Percentiles rank a stretch among this genome's conserved stretches.
phyloP scores from a whole-genome alignment of 2,797 vertebrate species.

The Pseudomugil gertrudae region DNA sequence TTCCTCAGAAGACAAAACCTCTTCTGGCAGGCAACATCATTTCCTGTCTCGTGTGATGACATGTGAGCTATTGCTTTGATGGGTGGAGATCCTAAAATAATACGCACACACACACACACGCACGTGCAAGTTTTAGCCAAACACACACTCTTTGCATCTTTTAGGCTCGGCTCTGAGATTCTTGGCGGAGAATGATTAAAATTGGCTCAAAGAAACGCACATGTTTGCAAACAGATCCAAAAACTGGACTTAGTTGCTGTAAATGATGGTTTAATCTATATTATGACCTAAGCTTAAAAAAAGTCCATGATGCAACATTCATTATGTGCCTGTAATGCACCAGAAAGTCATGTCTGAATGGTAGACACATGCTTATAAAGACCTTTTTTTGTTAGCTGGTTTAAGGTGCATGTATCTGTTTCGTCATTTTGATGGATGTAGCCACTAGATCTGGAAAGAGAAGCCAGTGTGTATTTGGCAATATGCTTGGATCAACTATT shows the following conservation, averaged over 20 bases:
- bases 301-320: slow-evolving; percentile 23
- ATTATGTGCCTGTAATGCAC: slow-evolving; percentile 34
- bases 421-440: no score
- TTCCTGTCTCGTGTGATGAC: slow-evolving; percentile 76
- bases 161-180: slow-evolving; percentile 38
- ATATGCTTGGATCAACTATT: no score
- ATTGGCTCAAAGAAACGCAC: slow-evolving; percentile 21
- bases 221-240: slow-evolving; percentile 13
- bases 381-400: slow-evolving; percentile 21
- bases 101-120: slow-evolving; percentile 3
- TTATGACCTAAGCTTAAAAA: slow-evolving; percentile 38
- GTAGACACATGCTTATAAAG: slow-evolving; percentile 29
- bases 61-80: slow-evolving; percentile 61
- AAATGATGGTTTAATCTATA: slow-evolving; percentile 46
- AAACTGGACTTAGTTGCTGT: slow-evolving; percentile 28
- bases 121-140: slow-evolving; percentile 48
- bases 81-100: slow-evolving; percentile 55
- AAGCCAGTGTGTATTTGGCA: no score
- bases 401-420: slow-evolving; percentile 39
- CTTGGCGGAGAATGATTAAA: slow-evolving; percentile 43
- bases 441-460: no score
- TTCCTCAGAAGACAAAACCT: slow-evolving; percentile 64
- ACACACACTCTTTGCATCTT: slow-evolving; percentile 43
- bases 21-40: slow-evolving; percentile 49
- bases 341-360: slow-evolving; percentile 19